phyloP scores from a whole-genome alignment of 2,888 invertebrate genomes.

The Xanthorhoe spadicearia region DNA sequence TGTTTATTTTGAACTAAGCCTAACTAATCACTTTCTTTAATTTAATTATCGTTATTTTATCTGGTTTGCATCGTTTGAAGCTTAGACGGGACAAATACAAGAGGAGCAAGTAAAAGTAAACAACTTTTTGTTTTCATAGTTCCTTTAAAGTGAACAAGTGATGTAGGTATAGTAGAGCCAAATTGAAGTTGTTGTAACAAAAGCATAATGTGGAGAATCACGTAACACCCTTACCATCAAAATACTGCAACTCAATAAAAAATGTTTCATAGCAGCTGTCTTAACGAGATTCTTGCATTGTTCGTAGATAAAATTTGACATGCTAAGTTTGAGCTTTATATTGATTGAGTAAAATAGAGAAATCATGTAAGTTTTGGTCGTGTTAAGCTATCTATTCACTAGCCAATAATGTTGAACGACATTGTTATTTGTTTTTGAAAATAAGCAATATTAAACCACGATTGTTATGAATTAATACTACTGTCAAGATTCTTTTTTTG shows the following conservation, averaged over 20 bases:
- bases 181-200: neutral
- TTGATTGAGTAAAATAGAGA: neutral
- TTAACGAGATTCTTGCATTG: conserved; percentile 5
- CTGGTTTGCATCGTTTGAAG: no score
- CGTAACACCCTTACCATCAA: conserved; percentile 11
- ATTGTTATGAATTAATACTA: no score
- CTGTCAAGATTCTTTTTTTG: no score
- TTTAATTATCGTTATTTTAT: no score
- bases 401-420: neutral
- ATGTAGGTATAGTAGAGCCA: neutral
- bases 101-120: no score
- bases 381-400: neutral
- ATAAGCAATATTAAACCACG: no score
- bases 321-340: conserved; percentile 9
- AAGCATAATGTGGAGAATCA: conserved; percentile 8
- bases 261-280: conserved; percentile 4
- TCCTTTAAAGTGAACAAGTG: neutral
- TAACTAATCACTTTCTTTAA: no score
- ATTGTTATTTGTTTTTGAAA: neutral
- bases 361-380: conserved; percentile 4
- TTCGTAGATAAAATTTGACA: conserved; percentile 24
- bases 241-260: conserved; percentile 15
- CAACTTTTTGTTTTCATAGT: no score
- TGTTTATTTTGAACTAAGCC: no score
- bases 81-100: no score